Evolutionary conservation across 2,797 vertebrate genomes (phyloP), one percentile per base, ranked within the genome.

Genomic region (Ptychadena robeensis): DNA sequence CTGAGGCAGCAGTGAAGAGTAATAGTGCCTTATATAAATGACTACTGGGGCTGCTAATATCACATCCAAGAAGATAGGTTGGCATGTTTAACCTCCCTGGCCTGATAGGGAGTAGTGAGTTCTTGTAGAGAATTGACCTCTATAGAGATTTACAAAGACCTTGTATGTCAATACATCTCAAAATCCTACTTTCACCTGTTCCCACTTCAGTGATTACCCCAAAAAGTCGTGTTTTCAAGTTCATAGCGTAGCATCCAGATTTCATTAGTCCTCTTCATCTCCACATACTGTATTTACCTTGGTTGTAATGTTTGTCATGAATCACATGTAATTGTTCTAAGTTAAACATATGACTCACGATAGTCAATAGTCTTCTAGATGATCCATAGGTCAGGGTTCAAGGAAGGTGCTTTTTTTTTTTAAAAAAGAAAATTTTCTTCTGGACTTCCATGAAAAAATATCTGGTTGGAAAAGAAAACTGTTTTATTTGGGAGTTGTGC

Each of bases 401-500:
- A 10, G 22, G 78, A 75, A 80, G 78, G 57, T 85, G 72, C 71
- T 85, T 85, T 85, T 79, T n/a, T n/a, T n/a, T n/a, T n/a, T n/a
- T n/a, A n/a, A n/a, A n/a, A n/a, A n/a, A n/a, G n/a, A n/a, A n/a
- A n/a, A n/a, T n/a, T n/a, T n/a, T 5, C 38, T 85, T 80, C 66
- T 30, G 69, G 78, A 80, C 78, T 85, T 85, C 82, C 82, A 80
- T 85, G 71, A 80, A 85, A 85, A 84, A 85, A 85, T 85, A 80
- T 75, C 82, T 85, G 82, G 82, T 85, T 71, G 82, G 82, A 85
- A 85, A 93, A 91, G 74, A 86, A 86, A 89, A 88, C 88, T 90
- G 89, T 91, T 93, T 93, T 93, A 91, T 90, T 93, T 93, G 90
- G 87, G 88, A 91, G 78, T 91, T 91, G 64, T 88, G 87, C 86